phyloP scores from a whole-genome alignment of 2,797 vertebrate genomes.

The Rhinichthys osculus region DNA sequence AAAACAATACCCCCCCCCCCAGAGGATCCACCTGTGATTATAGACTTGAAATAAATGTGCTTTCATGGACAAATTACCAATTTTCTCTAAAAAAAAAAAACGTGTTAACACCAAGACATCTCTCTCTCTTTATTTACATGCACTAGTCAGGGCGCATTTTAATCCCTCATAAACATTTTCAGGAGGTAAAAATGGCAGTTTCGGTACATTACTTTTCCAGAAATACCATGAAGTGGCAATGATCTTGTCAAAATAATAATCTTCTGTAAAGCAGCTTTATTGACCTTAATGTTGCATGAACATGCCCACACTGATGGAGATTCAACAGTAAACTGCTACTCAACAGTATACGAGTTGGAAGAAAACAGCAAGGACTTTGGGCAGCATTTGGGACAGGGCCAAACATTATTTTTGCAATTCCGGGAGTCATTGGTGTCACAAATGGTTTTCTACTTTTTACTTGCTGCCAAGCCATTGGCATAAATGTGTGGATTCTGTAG shows the following conservation, averaged over 20 bases:
- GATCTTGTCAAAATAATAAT: background rate
- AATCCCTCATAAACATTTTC: background rate
- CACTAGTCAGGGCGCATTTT: background rate
- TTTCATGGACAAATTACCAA: conserved; percentile 17
- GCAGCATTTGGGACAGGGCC: background rate
- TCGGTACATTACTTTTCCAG: background rate
- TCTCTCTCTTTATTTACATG: background rate
- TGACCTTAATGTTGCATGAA: conserved; percentile 3
- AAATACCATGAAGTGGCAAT: background rate
- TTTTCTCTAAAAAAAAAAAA: conserved; percentile 14
- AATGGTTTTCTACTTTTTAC: background rate
- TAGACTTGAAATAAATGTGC: conserved; percentile 3
- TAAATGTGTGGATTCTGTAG: background rate
- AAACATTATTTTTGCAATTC: background rate
- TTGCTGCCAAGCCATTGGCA: background rate
- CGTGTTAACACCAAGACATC: background rate
- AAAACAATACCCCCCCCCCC: conserved; percentile 43
- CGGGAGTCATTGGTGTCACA: background rate
- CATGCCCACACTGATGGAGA: background rate
- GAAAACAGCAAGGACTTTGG: background rate
- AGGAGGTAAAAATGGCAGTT: background rate
- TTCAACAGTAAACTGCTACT: background rate
- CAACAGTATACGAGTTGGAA: background rate
- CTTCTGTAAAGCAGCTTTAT: background rate
- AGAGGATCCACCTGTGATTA: conserved; percentile 25